Base-by-base conservation (phyloP, 1,140 invertebrate species). In the Batillaria attramentaria region DNA sequence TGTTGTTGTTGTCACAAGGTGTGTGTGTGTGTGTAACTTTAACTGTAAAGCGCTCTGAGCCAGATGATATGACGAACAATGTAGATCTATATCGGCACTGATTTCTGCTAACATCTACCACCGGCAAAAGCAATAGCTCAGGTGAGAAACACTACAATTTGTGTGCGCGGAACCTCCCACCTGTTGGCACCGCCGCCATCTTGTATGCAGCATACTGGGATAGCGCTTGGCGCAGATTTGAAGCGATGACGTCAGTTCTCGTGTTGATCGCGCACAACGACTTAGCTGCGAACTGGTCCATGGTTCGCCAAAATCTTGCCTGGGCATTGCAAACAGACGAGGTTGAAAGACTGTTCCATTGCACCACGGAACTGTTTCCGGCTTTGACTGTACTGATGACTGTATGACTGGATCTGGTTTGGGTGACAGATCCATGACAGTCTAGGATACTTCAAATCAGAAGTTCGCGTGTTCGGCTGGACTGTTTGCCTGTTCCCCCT, bases 261-360 rank as follows among this genome's bases (percentile, higher is more conserved):
- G 31, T 3, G 50, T 16, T 60, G 28, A 39, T 66, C 35, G n/a
- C 33, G 57, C 80, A 81, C 6, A 79, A 37, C 0, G 37, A 50
- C 13, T 42, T 42, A 8, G 75, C 42, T 5, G 69, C 33, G 31
- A 77, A 39, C 2, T 35, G 20, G 2, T 28, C 18, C 20, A 35
- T 43, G 4, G 46, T 42, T 35, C 73, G 10, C 84, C 84, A 85
- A 57, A 82, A 85, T 50, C 78, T 81, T 10, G 73, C 18, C 72
- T 75, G 57, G 0, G n/a, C n/a, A n/a, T n/a, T n/a, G n/a, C n/a
- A n/a, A n/a, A n/a, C n/a, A n/a, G n/a, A n/a, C n/a, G n/a, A n/a
- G n/a, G n/a, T n/a, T n/a, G n/a, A n/a, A n/a, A n/a, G n/a, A n/a
- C n/a, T n/a, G n/a, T n/a, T n/a, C n/a, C n/a, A n/a, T n/a, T n/a